phyloP scores from a whole-genome alignment of 2,797 vertebrate genomes.

The Darevskia nairensis region DNA sequence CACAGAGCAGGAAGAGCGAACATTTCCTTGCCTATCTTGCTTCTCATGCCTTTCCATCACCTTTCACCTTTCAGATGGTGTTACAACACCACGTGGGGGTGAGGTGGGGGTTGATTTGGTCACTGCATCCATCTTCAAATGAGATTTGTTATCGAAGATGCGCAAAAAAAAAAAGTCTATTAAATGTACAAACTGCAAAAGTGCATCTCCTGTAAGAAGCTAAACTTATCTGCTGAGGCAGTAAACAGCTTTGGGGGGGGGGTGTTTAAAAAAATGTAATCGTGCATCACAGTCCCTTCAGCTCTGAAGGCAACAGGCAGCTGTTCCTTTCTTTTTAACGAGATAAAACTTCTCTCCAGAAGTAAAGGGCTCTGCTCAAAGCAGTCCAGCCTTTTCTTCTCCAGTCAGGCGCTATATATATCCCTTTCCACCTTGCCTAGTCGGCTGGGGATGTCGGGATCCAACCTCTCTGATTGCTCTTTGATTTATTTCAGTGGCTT shows the following conservation, averaged over 20 bases:
- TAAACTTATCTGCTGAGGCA: conserved; percentile 37
- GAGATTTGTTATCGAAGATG: neutral
- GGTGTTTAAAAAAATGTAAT: conserved; percentile 22
- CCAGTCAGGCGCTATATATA: neutral
- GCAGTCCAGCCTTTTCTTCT: neutral
- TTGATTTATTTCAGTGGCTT: neutral
- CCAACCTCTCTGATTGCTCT: accelerated
- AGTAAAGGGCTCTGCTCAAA: neutral
- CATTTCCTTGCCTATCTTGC: too few species aligned
- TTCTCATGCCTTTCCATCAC: neutral
- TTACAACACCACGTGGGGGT: accelerated
- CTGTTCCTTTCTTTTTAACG: conserved; percentile 40
- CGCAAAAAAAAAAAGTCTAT: neutral
- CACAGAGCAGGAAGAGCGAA: too few species aligned
- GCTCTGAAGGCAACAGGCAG: conserved; percentile 17
- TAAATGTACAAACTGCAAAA: conserved; percentile 17
- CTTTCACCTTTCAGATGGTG: neutral
- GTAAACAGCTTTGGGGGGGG: conserved; percentile 36
- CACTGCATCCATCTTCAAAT: conserved; percentile 22
- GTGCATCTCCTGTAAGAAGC: conserved; percentile 44
- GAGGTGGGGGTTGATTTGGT: accelerated
- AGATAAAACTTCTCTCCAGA: conserved; percentile 46
- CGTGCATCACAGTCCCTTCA: neutral
- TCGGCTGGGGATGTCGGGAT: neutral
- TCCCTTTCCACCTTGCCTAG: accelerated